Base-by-base conservation (phyloP, 2,797 vertebrate species). In the Muscicapa striata region DNA sequence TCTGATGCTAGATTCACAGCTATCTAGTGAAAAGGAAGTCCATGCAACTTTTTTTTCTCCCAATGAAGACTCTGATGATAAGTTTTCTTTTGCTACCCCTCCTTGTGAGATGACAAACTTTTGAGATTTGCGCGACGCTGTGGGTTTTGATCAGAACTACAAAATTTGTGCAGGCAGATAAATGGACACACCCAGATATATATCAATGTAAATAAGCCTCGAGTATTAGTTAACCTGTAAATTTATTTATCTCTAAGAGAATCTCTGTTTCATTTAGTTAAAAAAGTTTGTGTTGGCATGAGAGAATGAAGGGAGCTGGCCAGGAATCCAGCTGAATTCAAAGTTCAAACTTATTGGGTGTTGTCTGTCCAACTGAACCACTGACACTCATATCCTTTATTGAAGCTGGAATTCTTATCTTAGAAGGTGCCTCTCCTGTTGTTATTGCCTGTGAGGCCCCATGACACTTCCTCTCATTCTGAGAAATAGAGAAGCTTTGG, bases 31-130 rank as follows among this genome's bases (percentile, higher is more conserved):
- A 48, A 61, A 58, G 9, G 38, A 11, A 84, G 54, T 13, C 9
- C 3, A 2, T 45, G 40, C 9, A 59, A 51, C 12, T 9, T 12
- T 27, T 52, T n/a, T 49, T 36, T 49, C 38, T 70, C 34, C 41
- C 18, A 27, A 1, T 62, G 62, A 62, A 19, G 21, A 54, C 29
- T 22, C 57, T 29, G 24, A 67, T 23, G 15, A 12, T 26, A 13
- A 34, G 12, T 48, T 38, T 43, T n/a, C 10, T 62, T 81, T 51
- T 43, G 5, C 26, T 77, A 29, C 9, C 15, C 13, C 13, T 81
- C 7, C 43, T 55, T 0, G 0, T 15, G 26, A 49, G 29, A 13
- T 27, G 5, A 52, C 3, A 5, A 73, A 69, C 23, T 24, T 15
- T 14, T n/a, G 41, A 89, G 11, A 24, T 51, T 59, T 73, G 34